phyloP scores from a whole-genome alignment of 2,113 vertebrate genomes.

The Burhinus bistriatus region DNA sequence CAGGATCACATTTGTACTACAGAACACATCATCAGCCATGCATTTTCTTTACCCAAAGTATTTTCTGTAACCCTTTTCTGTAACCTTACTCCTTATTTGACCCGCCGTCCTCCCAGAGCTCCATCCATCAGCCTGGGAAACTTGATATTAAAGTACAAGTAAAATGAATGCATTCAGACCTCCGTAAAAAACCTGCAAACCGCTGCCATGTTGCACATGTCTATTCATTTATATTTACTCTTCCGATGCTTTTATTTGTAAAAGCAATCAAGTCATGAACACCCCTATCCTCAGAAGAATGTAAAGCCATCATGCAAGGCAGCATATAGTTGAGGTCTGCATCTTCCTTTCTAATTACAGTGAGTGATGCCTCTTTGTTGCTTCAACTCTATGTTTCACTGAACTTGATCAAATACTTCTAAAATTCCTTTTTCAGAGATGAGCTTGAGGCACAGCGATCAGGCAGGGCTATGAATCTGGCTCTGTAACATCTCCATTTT shows the following conservation, averaged over 20 bases:
- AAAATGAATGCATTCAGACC: background rate
- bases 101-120: background rate
- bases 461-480: background rate
- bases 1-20: constrained; percentile 7
- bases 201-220: background rate
- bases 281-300: background rate
- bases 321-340: background rate
- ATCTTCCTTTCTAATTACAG: background rate
- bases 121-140: background rate
- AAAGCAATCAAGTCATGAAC: background rate
- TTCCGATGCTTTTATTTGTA: background rate
- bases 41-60: background rate
- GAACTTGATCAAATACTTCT: background rate
- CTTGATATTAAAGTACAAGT: constrained; percentile 9
- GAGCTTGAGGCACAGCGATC: background rate
- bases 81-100: constrained; percentile 15
- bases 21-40: background rate
- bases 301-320: background rate
- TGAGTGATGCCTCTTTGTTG: background rate
- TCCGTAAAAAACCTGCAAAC: background rate
- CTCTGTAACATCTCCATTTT: background rate
- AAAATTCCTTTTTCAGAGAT: background rate
- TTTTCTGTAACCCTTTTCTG: background rate
- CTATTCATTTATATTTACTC: background rate
- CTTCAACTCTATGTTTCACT: background rate